A percentile compares a stretch with the other conserved stretches of the same genome.
phyloP scores from a whole-genome alignment of 2,113 vertebrate species.

The Merops nubicus region DNA sequence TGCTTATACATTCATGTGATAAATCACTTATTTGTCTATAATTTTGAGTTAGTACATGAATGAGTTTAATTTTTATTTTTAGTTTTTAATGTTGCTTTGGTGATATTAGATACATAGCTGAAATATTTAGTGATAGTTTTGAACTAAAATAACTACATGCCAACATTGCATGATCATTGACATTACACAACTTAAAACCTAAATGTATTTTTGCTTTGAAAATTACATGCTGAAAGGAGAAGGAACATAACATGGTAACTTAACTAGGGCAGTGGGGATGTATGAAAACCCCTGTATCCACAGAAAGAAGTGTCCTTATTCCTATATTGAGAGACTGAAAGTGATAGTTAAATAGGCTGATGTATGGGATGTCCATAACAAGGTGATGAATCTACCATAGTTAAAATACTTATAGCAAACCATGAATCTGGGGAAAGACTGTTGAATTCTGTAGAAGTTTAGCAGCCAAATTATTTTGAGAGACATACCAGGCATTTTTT shows the following conservation, averaged over 20 bases:
- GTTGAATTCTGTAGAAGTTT: not conserved
- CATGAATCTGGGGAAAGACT: not conserved
- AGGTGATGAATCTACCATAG: not conserved
- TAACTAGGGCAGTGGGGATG: not conserved
- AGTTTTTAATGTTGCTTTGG: not conserved
- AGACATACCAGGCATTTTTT: not conserved
- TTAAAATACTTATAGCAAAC: not conserved
- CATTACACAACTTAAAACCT: not conserved
- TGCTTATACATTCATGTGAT: not conserved
- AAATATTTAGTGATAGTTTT: not conserved
- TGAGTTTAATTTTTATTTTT: not conserved
- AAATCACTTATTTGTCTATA: not conserved
- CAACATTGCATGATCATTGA: not conserved
- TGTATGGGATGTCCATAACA: not conserved
- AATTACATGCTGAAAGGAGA: not conserved
- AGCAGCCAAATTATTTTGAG: not conserved
- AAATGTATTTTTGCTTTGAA: not conserved
- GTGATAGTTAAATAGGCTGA: not conserved
- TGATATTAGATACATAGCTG: not conserved
- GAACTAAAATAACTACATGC: not conserved
- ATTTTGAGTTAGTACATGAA: not conserved
- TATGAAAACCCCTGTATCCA: not conserved
- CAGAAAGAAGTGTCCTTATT: not conserved
- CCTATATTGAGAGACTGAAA: not conserved
- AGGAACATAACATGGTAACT: not conserved